These are phyloP conservation scores for Drosophila anceps DNA, from an alignment of 2,888 invertebrate genomes.

Conservation along the genomic window DNA sequence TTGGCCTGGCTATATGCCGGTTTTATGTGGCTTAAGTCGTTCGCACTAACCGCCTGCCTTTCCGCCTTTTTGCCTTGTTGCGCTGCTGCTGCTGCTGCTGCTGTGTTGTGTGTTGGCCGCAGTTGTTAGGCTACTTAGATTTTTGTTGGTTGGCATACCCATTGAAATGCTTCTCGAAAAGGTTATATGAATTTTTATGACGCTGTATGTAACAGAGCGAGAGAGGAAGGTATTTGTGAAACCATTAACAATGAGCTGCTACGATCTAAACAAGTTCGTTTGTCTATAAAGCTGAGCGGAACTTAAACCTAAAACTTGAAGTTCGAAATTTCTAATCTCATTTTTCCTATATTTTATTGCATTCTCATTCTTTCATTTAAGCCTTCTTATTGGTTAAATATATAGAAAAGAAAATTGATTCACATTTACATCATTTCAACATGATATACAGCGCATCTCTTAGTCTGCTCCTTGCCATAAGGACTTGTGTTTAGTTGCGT, in stretches of 20 bases:
- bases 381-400: background rate
- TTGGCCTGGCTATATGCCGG: slow-evolving; percentile 44
- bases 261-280: background rate
- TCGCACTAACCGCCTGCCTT: slow-evolving; percentile 38
- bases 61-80: slow-evolving; percentile 44
- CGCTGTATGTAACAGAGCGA: background rate
- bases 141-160: slow-evolving; percentile 9
- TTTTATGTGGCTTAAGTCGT: slow-evolving; percentile 71
- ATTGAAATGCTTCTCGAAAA: too few species aligned
- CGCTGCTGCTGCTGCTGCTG: too few species aligned
- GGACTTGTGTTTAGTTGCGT: background rate
- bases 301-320: too few species aligned
- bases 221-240: background rate
- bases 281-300: background rate
- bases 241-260: background rate
- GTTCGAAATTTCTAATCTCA: too few species aligned
- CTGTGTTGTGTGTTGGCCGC: slow-evolving; percentile 31
- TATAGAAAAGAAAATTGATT: too few species aligned
- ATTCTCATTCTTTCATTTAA: background rate
- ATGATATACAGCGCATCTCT: background rate
- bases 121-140: slow-evolving; percentile 63
- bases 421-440: background rate
- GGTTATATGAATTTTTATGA: background rate
- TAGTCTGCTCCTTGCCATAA: background rate
- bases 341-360: too few species aligned